phyloP scores from a whole-genome alignment of 2,797 vertebrate species.

The Acanthurus lineatus region DNA sequence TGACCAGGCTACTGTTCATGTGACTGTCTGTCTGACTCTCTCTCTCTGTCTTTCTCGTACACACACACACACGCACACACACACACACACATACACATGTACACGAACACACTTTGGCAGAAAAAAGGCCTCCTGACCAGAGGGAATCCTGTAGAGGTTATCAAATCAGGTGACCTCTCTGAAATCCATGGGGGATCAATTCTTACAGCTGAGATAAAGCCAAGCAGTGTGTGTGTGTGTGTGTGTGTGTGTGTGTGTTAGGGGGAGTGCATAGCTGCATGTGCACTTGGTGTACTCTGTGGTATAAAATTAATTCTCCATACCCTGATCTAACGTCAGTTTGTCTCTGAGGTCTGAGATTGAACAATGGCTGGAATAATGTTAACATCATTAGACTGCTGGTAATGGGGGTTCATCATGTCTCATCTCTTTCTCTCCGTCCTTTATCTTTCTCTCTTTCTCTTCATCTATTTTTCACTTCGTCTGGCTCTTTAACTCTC shows the following conservation, averaged over 20 bases:
- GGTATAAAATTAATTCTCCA: conserved; percentile 94
- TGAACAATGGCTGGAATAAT: conserved; percentile 94
- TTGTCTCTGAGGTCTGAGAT: conserved; percentile 93
- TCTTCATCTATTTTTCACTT: conserved; percentile 64
- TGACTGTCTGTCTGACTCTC: conserved; percentile 61
- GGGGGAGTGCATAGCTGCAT: too few species aligned
- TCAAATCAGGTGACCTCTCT: conserved; percentile 92
- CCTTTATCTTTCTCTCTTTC: conserved; percentile 50
- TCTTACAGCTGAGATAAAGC: conserved; percentile 69
- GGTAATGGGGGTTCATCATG: conserved; percentile 93
- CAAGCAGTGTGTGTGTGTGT: conserved; percentile 23
- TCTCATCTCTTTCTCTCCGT: conserved; percentile 80
- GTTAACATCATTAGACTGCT: conserved; percentile 95
- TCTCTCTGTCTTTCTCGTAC: neutral
- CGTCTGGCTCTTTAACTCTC: conserved; percentile 40
- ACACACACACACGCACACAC: conserved; percentile 15
- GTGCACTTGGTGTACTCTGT: neutral
- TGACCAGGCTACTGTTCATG: conserved; percentile 78
- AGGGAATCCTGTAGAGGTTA: conserved; percentile 92
- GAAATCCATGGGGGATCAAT: conserved; percentile 91
- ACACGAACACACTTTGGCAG: conserved; percentile 25
- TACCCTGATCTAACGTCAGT: conserved; percentile 88
- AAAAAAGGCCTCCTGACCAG: conserved; percentile 85
- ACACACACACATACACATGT: conserved; percentile 36
- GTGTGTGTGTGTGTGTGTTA: conserved; percentile 26